Evolutionary conservation across 2,888 invertebrate genomes (phyloP).

Genomic region (Zeuzera pyrina): DNA sequence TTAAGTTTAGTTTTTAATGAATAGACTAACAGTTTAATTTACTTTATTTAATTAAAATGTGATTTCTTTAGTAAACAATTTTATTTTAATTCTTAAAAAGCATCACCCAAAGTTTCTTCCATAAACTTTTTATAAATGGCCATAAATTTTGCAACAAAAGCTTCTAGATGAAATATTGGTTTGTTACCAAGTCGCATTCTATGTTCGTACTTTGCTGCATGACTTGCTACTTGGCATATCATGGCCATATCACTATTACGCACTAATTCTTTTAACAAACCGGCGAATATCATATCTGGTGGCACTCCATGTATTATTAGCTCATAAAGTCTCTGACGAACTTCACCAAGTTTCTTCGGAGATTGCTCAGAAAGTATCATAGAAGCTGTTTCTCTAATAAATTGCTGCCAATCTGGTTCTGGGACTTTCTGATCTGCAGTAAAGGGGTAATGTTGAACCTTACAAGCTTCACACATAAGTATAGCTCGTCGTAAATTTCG

Average conservation of each 20-base stretch:
- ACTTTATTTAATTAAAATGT: conserved; percentile 1
- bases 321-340: conserved; percentile 93
- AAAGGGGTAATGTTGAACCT: conserved; percentile 93
- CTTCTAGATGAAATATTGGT: conserved; percentile 96
- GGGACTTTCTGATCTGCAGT: conserved; percentile 83
- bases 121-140: conserved; percentile 91
- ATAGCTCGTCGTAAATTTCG: conserved; percentile 94
- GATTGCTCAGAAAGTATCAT: conserved; percentile 91
- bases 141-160: conserved; percentile 98
- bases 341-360: conserved; percentile 86
- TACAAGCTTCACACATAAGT: conserved; percentile 94
- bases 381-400: conserved; percentile 87
- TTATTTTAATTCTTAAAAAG: conserved; percentile 27
- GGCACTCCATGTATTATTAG: conserved; percentile 95
- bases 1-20: conserved; percentile 1
- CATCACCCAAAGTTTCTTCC: conserved; percentile 78
- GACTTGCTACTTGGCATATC: conserved; percentile 86
- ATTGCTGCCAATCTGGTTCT: conserved; percentile 95
- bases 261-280: conserved; percentile 86
- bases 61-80: not conserved
- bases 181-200: conserved; percentile 94
- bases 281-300: conserved; percentile 91
- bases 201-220: conserved; percentile 94
- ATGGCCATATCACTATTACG: conserved; percentile 92
- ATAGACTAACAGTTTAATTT: too few relatives aligned